Evolutionary conservation across 2,888 invertebrate genomes (phyloP).

Genomic region (Strigamia crassipes): DNA sequence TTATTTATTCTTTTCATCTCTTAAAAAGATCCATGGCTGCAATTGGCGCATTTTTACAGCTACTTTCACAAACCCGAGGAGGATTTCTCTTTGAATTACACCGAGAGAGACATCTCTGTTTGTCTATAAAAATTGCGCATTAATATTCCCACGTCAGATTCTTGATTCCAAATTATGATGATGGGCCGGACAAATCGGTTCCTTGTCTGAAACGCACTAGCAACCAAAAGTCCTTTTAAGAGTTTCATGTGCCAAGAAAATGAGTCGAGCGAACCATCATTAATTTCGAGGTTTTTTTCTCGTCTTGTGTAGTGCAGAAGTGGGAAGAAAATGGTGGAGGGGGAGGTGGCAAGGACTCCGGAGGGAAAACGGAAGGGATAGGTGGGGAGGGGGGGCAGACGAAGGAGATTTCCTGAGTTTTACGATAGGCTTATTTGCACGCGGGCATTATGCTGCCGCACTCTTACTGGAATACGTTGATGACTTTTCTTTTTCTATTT

Average conservation of each 20-base stretch:
- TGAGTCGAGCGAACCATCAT: not conserved
- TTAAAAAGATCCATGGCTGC: not conserved
- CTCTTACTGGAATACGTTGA: not conserved
- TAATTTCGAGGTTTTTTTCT: not conserved
- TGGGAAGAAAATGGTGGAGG: not conserved
- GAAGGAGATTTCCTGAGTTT: not conserved
- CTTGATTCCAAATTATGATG: not conserved
- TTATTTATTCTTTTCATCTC: slow-evolving; percentile 4
- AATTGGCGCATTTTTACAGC: not conserved
- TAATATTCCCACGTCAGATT: not conserved
- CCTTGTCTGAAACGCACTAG: not conserved
- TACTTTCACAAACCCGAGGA: not conserved
- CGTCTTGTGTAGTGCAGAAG: not conserved
- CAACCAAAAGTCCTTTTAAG: not conserved
- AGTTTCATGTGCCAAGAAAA: not conserved
- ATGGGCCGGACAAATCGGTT: not conserved
- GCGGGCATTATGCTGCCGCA: not conserved
- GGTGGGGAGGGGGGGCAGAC: not conserved
- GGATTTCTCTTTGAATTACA: not conserved
- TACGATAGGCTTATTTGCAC: not conserved
- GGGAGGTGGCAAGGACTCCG: not conserved
- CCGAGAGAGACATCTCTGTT: not conserved
- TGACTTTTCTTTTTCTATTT: not conserved
- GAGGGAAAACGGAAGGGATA: not conserved
- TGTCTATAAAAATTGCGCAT: not conserved